Evolutionary conservation across 1,140 invertebrate species (phyloP), one percentile per base, ranked within the genome.

Genomic region (Orussus abietinus): DNA sequence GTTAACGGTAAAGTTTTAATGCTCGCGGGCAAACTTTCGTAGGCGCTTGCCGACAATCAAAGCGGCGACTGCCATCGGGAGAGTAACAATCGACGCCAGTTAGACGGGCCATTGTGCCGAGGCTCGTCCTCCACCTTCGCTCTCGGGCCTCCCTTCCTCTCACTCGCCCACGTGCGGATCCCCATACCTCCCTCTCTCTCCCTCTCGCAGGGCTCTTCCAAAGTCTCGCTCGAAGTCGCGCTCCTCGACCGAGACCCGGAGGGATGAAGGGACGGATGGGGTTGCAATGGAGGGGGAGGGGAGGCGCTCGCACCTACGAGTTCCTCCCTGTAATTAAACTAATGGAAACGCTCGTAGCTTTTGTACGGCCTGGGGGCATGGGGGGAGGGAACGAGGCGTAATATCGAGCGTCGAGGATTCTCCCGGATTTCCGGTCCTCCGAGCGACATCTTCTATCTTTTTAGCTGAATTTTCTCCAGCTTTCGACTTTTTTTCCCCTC

Each of bases 281-380:
- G n/a, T n/a, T n/a, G n/a, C n/a, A n/a, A n/a, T n/a, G n/a, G n/a
- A n/a, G n/a, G n/a, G n/a, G n/a, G n/a, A n/a, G n/a, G n/a, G n/a
- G 22, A 25, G 22, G 22, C 6, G 22, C n/a, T 25, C 22, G n/a
- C 22, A 6, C n/a, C 6, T 25, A 25, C 22, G 22, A 7, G 35
- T 49, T 43, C 49, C 46, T 43, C 46, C 37, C 41, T 55, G 56
- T 66, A 66, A 68, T 65, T 59, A 64, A 66, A 64, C 53, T 68
- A 68, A 66, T 68, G 64, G 64, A 65, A 59, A 56, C 34, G 34
- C 28, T 29, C 46, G 28, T 32, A 32, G 51, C 51, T 53, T 54
- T 54, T 54, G 45, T 49, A 42, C 46, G 45, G 45, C 26, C 38
- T 0, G 39, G 11, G 20, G 20, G 13, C n/a, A 20, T 32, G 15